These are phyloP conservation scores for Elephantulus edwardii DNA, from an alignment of 2,113 vertebrate genomes.

Conservation along the genomic window DNA sequence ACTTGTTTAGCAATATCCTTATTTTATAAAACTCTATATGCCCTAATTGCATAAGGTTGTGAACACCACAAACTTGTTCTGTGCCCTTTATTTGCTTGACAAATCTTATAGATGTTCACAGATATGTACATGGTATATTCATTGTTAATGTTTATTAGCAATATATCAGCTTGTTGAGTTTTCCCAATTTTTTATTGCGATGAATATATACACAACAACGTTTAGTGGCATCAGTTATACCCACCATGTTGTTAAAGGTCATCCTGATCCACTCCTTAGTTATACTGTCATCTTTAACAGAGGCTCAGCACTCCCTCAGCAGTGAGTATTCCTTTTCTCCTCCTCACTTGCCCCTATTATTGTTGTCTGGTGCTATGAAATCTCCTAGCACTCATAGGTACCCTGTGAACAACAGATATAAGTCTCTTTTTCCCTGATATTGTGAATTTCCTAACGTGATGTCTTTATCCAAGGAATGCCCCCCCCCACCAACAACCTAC, in stretches of 20 bases:
- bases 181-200: not conserved
- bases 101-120: not conserved
- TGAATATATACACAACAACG: not conserved
- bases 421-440: too few species aligned
- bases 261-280: not conserved
- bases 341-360: not conserved
- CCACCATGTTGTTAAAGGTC: not conserved
- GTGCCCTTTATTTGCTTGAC: not conserved
- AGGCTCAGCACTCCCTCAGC: too few species aligned
- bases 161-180: not conserved
- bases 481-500: too few species aligned
- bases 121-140: not conserved
- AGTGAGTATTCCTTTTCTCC: not conserved
- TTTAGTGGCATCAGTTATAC: not conserved
- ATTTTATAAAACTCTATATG: not conserved
- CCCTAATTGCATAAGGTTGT: not conserved
- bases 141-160: not conserved
- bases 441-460: too few species aligned
- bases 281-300: not conserved
- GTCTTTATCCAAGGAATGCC: too few species aligned
- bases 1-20: not conserved
- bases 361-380: too few species aligned
- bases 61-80: not conserved
- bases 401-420: too few species aligned
- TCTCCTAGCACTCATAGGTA: too few species aligned